Conservation (phyloP, 2,113 vertebrate species). For the Pungitius pungitius region DNA sequence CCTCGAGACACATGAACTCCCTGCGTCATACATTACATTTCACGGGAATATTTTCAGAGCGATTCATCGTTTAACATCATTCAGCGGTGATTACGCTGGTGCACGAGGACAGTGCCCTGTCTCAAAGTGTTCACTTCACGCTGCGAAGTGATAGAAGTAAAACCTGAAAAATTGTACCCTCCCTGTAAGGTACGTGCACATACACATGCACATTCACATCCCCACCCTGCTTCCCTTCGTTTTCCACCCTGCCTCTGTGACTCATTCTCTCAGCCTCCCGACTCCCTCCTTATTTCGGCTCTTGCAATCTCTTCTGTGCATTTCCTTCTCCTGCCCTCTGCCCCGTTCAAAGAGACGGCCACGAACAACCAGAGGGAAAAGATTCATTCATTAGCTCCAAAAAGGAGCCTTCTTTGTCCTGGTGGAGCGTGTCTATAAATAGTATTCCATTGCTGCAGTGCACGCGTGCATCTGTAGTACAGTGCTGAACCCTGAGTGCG, state of each 20-base stretch:
- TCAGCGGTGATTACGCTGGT: slow-evolving; percentile 9
- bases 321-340: slow-evolving; percentile 12
- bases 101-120: slow-evolving; percentile 2
- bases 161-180: slow-evolving; percentile 8
- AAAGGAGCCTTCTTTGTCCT: slow-evolving; percentile 53
- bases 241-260: slow-evolving; percentile 48
- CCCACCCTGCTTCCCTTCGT: slow-evolving; percentile 26
- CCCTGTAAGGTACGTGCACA: neutral
- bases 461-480: slow-evolving; percentile 44
- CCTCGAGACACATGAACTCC: too few species aligned
- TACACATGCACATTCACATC: slow-evolving; percentile 30
- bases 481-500: slow-evolving; percentile 39
- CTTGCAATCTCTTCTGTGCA: slow-evolving; percentile 8
- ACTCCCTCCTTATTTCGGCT: slow-evolving; percentile 28
- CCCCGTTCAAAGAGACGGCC: slow-evolving; percentile 24
- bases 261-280: slow-evolving; percentile 48
- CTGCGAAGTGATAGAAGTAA: neutral
- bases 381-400: slow-evolving; percentile 21
- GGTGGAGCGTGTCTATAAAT: slow-evolving; percentile 63
- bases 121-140: slow-evolving; percentile 1
- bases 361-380: slow-evolving; percentile 8
- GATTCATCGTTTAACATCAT: slow-evolving; percentile 47
- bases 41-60: slow-evolving; percentile 42
- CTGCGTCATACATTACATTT: too few species aligned
- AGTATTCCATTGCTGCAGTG: slow-evolving; percentile 62